Base-by-base conservation (phyloP, 1,140 invertebrate genomes). In the Littorina saxatilis region DNA sequence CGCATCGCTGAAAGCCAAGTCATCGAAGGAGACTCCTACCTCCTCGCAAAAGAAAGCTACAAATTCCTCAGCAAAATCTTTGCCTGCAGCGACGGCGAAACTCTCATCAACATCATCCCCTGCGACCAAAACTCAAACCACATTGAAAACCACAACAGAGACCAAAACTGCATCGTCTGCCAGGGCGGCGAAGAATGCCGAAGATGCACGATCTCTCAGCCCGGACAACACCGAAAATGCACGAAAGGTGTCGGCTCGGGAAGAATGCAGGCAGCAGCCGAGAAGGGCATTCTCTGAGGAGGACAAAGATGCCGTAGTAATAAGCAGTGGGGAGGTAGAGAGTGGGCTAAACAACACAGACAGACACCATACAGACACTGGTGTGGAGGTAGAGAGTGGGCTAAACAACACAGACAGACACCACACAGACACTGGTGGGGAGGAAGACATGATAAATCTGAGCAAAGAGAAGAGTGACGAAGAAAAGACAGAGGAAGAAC, bases 91-190 rank as follows among this genome's bases (percentile, higher is more conserved):
- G 3, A 47, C 74, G 35, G n/a, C 74, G 32, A 66, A 66, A 27
- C n/a, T 23, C 74, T 47, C 63, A 79, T 70, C 78, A 20, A 35
- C 37, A 43, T n/a, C 78, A 27, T 50, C 78, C 3, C 58, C 13
- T 78, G 9, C 76, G 32, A 78, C 76, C 32, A 35, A 11, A 27
- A 37, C 55, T 7, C 13, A 23, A 78, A 37, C 76, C 47, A 35
- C 76, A 78, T 61, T 27, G 55, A 61, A 13, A 58, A 61, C 13
- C 13, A 61, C 47, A 58, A 61, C 13, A 37, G 3, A 15, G 52
- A 27, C 76, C 32, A 15, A 9, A 37, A 61, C 74, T 47, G 39
- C 76, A 78, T 15, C 20, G 32, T 11, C 76, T 32, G 55, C 76
- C n/a, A 61, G 43, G 32, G 39, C 76, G 55, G 23, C 20, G 32